Percentiles rank a stretch among this genome's conserved stretches.
phyloP scores from a whole-genome alignment of 2,888 invertebrate species.

The Abrostola tripartita region DNA sequence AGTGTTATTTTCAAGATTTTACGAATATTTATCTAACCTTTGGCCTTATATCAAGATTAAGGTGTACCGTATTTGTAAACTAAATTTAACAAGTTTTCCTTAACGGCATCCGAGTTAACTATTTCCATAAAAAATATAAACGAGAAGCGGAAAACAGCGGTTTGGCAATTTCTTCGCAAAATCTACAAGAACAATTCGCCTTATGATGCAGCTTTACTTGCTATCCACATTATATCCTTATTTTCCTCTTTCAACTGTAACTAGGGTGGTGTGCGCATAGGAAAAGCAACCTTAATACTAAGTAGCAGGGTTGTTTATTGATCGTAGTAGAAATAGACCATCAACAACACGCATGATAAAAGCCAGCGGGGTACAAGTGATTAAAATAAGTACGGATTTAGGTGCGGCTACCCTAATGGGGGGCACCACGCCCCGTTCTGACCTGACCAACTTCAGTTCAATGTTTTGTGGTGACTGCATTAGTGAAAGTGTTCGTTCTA shows the following conservation, averaged over 20 bases:
- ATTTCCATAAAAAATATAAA: slow-evolving; percentile 27
- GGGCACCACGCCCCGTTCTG: slow-evolving; percentile 65
- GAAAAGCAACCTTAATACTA: slow-evolving; percentile 54
- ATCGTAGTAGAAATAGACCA: slow-evolving; percentile 57
- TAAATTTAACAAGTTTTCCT: slow-evolving; percentile 32
- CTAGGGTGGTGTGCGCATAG: slow-evolving; percentile 40
- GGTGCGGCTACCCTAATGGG: slow-evolving; percentile 78
- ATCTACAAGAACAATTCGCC: slow-evolving; percentile 62
- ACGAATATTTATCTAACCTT: not conserved
- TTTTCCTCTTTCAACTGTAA: slow-evolving; percentile 60
- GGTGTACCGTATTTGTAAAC: not conserved
- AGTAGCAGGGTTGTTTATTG: slow-evolving; percentile 59
- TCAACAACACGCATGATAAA: slow-evolving; percentile 80
- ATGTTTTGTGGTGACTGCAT: slow-evolving; percentile 54
- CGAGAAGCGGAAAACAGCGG: slow-evolving; percentile 19
- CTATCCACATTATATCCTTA: slow-evolving; percentile 65
- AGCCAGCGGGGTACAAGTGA: slow-evolving; percentile 80
- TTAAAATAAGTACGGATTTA: slow-evolving; percentile 86
- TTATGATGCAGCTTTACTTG: slow-evolving; percentile 65
- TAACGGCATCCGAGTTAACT: slow-evolving; percentile 13
- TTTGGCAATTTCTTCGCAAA: slow-evolving; percentile 52
- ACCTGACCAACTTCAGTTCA: slow-evolving; percentile 61
- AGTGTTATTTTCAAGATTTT: not conserved
- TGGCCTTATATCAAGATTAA: not conserved
- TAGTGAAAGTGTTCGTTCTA: slow-evolving; percentile 45